Evolutionary conservation across 2,888 invertebrate species (phyloP), one percentile per base, ranked within the genome.

Genomic region (Ypsolopha scabrella): DNA sequence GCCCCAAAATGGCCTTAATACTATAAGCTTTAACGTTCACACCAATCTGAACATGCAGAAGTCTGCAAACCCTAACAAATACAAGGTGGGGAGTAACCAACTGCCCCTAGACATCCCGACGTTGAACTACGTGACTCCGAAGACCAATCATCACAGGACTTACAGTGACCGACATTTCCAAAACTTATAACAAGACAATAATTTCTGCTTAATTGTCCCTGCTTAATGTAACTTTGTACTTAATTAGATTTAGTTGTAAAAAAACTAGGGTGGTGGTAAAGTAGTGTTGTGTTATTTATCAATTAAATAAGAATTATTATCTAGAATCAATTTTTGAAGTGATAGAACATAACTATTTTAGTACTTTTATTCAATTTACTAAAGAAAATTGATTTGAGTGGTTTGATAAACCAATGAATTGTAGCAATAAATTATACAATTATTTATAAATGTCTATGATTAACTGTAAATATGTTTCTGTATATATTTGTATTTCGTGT

Each of bases 81-180:
- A 53, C 64, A 2, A 60, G 65, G 36, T 78, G 74, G 50, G 8
- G 11, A 7, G 41, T 65, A 70, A 71, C 58, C 74, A 78, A 57
- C 57, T 69, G 43, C 68, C 76, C 43, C 55, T 81, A 37, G 82
- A 81, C 55, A 78, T 87, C 58, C 87, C 87, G 6, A 70, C 75
- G 14, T 64, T 87, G 53, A 86, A 80, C 60, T 87, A 87, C 57
- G 80, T 85, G 52, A 86, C 86, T 43, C 83, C 87, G 1, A 87
- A 87, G 66, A 66, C 80, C 6, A 71, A 65, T 55, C 68, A 62
- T 51, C 72, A 71, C 52, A 79, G 72, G 56, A 59, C 72, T 45
- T 79, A 75, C 54, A 80, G 72, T 51, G 77, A 82, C 51, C 80
- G 77, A 65, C 87, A 87, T 64, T 85, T 87, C 58, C 85, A 87